Conservation (phyloP, 2,113 vertebrate genomes). For the Corapipo altera region DNA sequence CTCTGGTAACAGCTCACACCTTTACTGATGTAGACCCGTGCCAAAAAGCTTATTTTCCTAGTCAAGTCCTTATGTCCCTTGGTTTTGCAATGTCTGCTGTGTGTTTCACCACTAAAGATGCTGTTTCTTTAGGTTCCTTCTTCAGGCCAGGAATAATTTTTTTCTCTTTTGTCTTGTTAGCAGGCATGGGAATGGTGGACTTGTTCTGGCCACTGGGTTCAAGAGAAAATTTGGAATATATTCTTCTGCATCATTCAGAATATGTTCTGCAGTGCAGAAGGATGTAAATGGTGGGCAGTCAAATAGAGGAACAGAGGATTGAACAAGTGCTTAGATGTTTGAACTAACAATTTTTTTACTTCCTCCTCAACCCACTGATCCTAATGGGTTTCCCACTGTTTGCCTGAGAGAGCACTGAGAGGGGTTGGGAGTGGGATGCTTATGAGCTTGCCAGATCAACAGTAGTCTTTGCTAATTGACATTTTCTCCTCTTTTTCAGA, state of each 20-base stretch:
- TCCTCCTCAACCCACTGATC: background rate
- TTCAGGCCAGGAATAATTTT: background rate
- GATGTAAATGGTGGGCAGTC: background rate
- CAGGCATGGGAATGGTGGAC: background rate
- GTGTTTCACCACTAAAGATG: background rate
- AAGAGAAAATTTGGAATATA: background rate
- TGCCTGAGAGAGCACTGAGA: background rate
- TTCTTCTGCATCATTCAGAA: background rate
- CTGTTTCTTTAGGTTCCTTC: background rate
- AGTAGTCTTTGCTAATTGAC: background rate
- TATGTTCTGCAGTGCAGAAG: background rate
- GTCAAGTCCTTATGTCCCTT: background rate
- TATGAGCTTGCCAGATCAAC: background rate
- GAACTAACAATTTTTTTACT: background rate
- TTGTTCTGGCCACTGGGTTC: background rate
- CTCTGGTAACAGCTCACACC: background rate
- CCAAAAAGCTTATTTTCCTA: background rate
- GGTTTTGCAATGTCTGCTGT: background rate
- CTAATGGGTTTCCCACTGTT: constrained; percentile 3
- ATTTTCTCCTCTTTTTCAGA: background rate
- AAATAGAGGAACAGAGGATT: background rate
- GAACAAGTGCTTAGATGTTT: background rate
- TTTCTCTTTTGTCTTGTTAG: background rate
- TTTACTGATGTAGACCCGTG: background rate
- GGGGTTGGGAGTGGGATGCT: background rate